Evolutionary conservation across 2,888 invertebrate genomes (phyloP), one percentile per base, ranked within the genome.

Genomic region (Harpalus rubripes): DNA sequence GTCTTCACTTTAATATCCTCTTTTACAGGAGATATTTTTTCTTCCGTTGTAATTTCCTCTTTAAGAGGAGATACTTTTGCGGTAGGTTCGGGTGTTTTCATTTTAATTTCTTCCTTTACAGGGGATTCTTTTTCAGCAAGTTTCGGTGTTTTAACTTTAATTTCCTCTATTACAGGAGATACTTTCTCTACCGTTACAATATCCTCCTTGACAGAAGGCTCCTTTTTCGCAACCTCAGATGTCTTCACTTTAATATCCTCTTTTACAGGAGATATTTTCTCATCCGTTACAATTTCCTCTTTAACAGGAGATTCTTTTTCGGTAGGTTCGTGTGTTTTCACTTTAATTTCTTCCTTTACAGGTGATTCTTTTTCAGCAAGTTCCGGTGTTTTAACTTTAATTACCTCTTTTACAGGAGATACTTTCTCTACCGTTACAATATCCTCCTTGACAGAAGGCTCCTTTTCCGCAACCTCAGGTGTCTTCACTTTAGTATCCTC

Each of bases 1-100:
- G 79, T 63, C 41, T 85, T 74, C 3, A n/a, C 56, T 72, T 85
- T 68, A 16, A 81, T 58, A 56, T 68, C 86, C 8, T 7, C 32
- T 32, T 32, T 26, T 2, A 72, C 72, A 16, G 72, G 72, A 6
- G 44, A n/a, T 41, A 16, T 15, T 16, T 18, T 72, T 65, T 65
- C 61, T 81, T 8, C 65, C 41, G 81, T 56, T 32, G 7, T 6
- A 3, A 18, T 22, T 7, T 18, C 65, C n/a, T 22, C 22, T 22
- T 22, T 22, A 22, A 22, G 1, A 22, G 22, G 22, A 22, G 22
- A 22, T 22, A 22, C 22, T 22, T 22, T 22, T 22, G 1, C 22
- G 3, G 22, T 22, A 22, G 22, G 3, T 22, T 22, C 22, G 3
- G 22, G 22, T 22, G 22, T 22, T 22, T 22, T 22, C 1, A 22